Percentiles rank a stretch among this genome's conserved stretches.
These are phyloP conservation scores for Porites rus DNA, from an alignment of 92 coral and sea anemone genomes.

Conservation along the genomic window DNA sequence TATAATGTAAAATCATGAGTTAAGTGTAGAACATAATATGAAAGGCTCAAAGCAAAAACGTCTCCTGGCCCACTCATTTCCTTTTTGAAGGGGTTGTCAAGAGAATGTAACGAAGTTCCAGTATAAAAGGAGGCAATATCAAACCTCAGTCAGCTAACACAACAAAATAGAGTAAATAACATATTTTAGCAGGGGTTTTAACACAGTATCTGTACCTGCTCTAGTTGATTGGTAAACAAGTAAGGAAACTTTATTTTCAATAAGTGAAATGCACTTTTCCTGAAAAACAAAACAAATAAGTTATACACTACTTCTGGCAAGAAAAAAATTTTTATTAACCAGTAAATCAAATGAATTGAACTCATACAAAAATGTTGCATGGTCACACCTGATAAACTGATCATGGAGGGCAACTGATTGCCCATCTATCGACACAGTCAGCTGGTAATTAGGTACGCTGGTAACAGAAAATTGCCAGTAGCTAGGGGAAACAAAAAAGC, in stretches of 20 bases:
- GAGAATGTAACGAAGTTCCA: no score
- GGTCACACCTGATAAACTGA: conserved; percentile 62
- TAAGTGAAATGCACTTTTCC: conserved; percentile 43
- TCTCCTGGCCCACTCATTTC: no score
- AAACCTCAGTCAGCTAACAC: not conserved
- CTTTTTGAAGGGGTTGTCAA: no score
- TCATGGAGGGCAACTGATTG: conserved; percentile 65
- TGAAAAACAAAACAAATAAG: not conserved
- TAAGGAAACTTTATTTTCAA: conserved; percentile 39
- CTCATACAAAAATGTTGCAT: not conserved
- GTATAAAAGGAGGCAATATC: no score
- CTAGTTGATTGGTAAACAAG: not conserved
- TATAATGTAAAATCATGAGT: no score
- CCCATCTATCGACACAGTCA: conserved; percentile 59
- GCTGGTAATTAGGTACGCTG: conserved; percentile 22
- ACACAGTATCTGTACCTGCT: conserved; percentile 19
- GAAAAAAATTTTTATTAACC: not conserved
- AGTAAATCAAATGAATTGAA: not conserved
- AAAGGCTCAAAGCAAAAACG: no score
- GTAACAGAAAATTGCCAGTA: conserved; percentile 56
- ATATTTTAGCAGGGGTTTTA: no score
- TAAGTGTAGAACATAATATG: no score
- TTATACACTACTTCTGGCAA: no score
- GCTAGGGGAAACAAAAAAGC: conserved; percentile 2
- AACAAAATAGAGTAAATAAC: not conserved